Base-by-base conservation (phyloP, 2,888 invertebrate genomes). In the Neoaliturus tenellus region DNA sequence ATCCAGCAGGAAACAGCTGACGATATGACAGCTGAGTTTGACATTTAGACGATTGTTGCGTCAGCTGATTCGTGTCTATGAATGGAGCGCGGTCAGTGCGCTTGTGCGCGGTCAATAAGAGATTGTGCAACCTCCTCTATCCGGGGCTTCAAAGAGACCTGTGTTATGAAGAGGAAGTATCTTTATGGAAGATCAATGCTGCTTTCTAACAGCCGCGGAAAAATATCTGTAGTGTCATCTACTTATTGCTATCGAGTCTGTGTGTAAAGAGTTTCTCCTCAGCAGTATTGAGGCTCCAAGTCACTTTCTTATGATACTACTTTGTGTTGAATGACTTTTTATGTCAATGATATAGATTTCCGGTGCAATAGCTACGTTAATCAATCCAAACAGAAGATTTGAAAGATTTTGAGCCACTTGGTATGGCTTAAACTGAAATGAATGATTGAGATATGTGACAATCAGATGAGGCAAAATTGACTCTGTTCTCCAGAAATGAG, bases 21-120 rank as follows among this genome's bases (percentile, higher is more conserved):
- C 31, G 62, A 62, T 62, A 31, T 62, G 62, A 62, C 62, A 62
- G 62, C 28, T 62, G 62, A 62, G 62, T 62, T 62, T 62, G 62
- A 62, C 62, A 62, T 62, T 62, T 62, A 62, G 62, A 62, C 62
- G 25, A 31, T 62, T 62, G 62, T 62, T 62, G 62, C 62, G 62
- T 62, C 62, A 62, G 62, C 62, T 62, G 62, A 31, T 62, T 62
- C 28, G 28, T 28, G 62, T 62, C 62, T 62, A 62, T 62, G 62
- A 62, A 62, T 62, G 62, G 62, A 28, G 62, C 62, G 62, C 62
- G 62, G 62, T 62, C 62, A 62, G 62, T 62, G 62, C 62, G 62
- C 62, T 62, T 62, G 62, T 62, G 62, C 62, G 62, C 62, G 62
- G 62, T 62, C 62, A 62, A 62, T 62, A 62, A 62, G 62, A 12